Evolutionary conservation across 2,113 vertebrate species (phyloP).

Genomic region (Bufo bufo): DNA sequence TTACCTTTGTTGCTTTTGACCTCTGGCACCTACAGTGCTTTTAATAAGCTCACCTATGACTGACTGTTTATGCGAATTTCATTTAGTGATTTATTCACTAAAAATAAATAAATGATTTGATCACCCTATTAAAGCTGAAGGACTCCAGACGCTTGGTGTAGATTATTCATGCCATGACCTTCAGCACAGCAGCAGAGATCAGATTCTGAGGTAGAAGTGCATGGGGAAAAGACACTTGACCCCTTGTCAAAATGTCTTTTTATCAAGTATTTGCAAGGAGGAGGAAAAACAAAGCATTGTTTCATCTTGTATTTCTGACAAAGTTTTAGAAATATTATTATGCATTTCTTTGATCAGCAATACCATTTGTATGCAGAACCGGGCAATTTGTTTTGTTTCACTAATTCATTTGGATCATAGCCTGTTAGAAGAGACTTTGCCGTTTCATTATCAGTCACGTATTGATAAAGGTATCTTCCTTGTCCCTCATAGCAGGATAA

Average conservation of each 20-base stretch:
- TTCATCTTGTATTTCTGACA: not conserved
- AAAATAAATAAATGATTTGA: constrained; percentile 5
- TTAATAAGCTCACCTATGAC: not conserved
- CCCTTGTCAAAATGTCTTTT: not conserved
- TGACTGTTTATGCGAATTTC: not conserved
- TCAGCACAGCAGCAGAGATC: not conserved
- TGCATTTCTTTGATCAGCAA: not conserved
- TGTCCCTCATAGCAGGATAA: constrained; percentile 32
- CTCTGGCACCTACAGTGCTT: not conserved
- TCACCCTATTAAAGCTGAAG: not conserved
- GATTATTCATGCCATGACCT: constrained; percentile 22
- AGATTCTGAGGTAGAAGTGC: not conserved
- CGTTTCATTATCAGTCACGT: not conserved
- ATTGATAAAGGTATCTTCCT: constrained; percentile 12
- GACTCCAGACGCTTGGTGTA: not conserved
- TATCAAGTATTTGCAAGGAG: not conserved
- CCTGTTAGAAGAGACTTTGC: not conserved
- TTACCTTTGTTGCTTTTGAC: not conserved
- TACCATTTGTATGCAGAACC: not conserved
- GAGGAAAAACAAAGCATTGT: not conserved
- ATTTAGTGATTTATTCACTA: not conserved
- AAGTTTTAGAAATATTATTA: not conserved
- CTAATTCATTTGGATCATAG: constrained; percentile 10
- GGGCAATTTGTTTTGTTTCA: not conserved
- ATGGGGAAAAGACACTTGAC: not conserved